A percentile compares a stretch with the other conserved stretches of the same genome.
These are phyloP conservation scores for Hippolais icterina DNA, from an alignment of 2,113 vertebrate species.

Conservation along the genomic window DNA sequence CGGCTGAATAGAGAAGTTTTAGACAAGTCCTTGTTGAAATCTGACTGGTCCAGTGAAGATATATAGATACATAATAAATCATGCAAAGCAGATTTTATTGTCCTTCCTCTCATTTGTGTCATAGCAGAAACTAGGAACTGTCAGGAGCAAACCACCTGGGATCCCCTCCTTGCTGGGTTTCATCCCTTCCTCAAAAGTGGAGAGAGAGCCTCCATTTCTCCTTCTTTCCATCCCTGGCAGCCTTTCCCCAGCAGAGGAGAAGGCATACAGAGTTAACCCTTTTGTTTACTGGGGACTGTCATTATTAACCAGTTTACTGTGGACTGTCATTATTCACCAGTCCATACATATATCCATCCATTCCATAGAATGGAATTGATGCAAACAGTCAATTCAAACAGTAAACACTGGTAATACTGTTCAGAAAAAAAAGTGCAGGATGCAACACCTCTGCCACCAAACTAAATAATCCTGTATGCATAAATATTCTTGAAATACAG, in stretches of 20 bases:
- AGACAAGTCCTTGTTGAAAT: background rate
- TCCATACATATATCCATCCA: background rate
- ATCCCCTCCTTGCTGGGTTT: background rate
- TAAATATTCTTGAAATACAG: slow-evolving; percentile 9
- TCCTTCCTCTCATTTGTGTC: background rate
- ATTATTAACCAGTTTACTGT: background rate
- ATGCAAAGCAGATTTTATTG: background rate
- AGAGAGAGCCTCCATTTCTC: background rate
- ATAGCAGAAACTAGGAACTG: background rate
- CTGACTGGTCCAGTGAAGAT: background rate
- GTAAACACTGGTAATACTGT: background rate
- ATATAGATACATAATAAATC: background rate
- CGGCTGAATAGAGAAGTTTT: background rate
- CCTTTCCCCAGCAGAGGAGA: background rate
- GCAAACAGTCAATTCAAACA: background rate
- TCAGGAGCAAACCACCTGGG: background rate
- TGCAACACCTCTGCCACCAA: background rate
- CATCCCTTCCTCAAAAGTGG: background rate
- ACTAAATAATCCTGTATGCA: background rate
- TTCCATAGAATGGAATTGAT: background rate
- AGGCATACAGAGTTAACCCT: background rate
- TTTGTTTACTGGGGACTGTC: background rate
- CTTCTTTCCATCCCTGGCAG: background rate
- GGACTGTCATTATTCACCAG: background rate
- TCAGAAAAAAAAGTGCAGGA: background rate